Evolutionary conservation across 2,888 invertebrate species (phyloP).

Genomic region (Calephelis perditalis): DNA sequence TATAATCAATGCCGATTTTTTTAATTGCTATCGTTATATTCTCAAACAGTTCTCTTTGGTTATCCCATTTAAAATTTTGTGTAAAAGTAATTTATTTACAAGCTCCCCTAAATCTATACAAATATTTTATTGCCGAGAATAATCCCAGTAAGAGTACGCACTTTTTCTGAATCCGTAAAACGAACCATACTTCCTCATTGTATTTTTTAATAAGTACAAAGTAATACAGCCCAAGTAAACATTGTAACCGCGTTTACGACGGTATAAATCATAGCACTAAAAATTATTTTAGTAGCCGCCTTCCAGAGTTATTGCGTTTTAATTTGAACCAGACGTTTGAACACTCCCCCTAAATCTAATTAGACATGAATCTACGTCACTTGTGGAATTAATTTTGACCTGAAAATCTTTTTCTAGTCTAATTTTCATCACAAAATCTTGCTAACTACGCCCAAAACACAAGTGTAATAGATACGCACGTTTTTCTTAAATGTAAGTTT

Average conservation of each 20-base stretch:
- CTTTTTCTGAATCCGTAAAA: slow-evolving; percentile 12
- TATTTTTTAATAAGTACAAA: slow-evolving; percentile 22
- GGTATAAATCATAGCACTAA: slow-evolving; percentile 43
- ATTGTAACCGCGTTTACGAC: slow-evolving; percentile 36
- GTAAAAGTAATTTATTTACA: too few species aligned
- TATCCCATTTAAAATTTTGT: too few species aligned
- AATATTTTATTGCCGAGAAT: too few species aligned
- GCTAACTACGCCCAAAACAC: too few species aligned
- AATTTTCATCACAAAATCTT: too few species aligned
- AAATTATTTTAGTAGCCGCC: slow-evolving; percentile 34
- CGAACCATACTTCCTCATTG: slow-evolving; percentile 17
- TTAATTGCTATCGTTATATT: too few species aligned
- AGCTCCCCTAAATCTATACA: too few species aligned
- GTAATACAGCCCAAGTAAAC: slow-evolving; percentile 26
- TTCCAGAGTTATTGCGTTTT: slow-evolving; percentile 44
- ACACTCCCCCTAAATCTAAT: slow-evolving; percentile 22
- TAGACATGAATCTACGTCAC: background rate
- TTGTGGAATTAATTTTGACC: background rate
- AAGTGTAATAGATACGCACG: too few species aligned
- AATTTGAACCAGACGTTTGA: slow-evolving; percentile 51
- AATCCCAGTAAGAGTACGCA: background rate
- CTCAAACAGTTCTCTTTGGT: too few species aligned
- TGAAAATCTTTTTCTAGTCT: too few species aligned
- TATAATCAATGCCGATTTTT: too few species aligned
- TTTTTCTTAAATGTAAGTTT: too few species aligned